phyloP scores from a whole-genome alignment of 2,888 invertebrate genomes.

The Nomada ferruginata region DNA sequence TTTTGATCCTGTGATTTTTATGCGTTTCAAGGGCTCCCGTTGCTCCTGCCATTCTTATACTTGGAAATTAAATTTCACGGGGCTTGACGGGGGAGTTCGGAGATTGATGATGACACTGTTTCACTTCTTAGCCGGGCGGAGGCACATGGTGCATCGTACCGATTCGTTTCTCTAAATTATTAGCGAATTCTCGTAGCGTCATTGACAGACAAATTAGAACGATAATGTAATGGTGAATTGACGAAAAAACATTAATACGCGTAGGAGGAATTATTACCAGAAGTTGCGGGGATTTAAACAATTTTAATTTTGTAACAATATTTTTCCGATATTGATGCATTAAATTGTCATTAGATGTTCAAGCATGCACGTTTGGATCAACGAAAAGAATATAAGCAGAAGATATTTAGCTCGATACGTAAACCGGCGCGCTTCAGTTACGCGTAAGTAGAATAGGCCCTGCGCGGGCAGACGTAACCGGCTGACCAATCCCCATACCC shows the following conservation, averaged over 20 bases:
- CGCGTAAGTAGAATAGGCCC: conserved; percentile 3
- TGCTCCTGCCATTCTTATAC: background rate
- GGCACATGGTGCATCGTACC: too few relatives aligned
- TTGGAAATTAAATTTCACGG: conserved; percentile 38
- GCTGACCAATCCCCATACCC: background rate
- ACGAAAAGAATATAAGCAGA: background rate
- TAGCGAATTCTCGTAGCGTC: too few relatives aligned
- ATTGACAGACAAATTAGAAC: too few relatives aligned
- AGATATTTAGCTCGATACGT: background rate
- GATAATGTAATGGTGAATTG: too few relatives aligned
- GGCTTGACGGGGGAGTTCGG: background rate
- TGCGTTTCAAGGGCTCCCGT: conserved; percentile 33
- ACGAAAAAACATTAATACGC: too few relatives aligned
- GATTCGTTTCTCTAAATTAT: too few relatives aligned
- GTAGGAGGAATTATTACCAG: too few relatives aligned
- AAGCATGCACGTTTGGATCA: too few relatives aligned
- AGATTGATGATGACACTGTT: background rate
- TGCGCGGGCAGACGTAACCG: background rate
- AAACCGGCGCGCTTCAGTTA: background rate
- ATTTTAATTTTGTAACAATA: too few relatives aligned
- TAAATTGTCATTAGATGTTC: too few relatives aligned
- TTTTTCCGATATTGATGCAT: too few relatives aligned
- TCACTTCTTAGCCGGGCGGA: background rate
- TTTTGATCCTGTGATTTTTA: conserved; percentile 72
- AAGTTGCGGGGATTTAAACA: too few relatives aligned